Evolutionary conservation across 2,797 vertebrate genomes (phyloP).

Genomic region (Fundulus diaphanus): DNA sequence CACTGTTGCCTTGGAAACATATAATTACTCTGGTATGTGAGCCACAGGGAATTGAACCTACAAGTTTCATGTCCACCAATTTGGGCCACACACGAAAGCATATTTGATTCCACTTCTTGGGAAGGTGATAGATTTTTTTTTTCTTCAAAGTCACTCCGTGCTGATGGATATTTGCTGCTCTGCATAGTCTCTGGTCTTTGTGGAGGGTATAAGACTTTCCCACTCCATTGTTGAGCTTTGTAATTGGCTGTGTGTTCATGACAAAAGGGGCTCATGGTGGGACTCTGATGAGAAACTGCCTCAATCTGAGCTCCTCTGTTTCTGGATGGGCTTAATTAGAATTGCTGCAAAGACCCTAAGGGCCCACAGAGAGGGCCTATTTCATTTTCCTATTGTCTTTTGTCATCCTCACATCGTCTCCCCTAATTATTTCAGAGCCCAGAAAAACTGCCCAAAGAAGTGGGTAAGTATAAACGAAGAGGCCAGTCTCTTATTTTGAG

Average conservation of each 20-base stretch:
- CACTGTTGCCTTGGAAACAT: slow-evolving; percentile 41
- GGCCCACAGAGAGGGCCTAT: slow-evolving; percentile 65
- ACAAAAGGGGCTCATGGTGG: slow-evolving; percentile 78
- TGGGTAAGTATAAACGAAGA: slow-evolving; percentile 63
- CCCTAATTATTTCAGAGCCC: slow-evolving; percentile 77
- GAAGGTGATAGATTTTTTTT: slow-evolving; percentile 47
- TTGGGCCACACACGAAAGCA: slow-evolving; percentile 35
- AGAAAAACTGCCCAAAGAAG: slow-evolving; percentile 71
- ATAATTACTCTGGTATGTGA: slow-evolving; percentile 29
- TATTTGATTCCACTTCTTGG: slow-evolving; percentile 50
- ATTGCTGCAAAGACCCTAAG: slow-evolving; percentile 73
- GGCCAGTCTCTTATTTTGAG: slow-evolving; percentile 61
- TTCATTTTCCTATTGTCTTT: slow-evolving; percentile 80
- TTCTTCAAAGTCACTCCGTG: slow-evolving; percentile 60
- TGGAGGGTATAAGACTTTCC: slow-evolving; percentile 72
- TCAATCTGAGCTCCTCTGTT: slow-evolving; percentile 75
- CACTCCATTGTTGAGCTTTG: slow-evolving; percentile 78
- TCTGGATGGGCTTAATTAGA: slow-evolving; percentile 83
- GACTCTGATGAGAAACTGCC: slow-evolving; percentile 79
- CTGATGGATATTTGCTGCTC: slow-evolving; percentile 68
- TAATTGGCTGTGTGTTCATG: slow-evolving; percentile 80
- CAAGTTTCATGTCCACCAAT: slow-evolving; percentile 35
- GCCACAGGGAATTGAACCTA: slow-evolving; percentile 33
- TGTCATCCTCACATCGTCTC: slow-evolving; percentile 76
- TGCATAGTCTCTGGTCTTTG: slow-evolving; percentile 66